phyloP scores from a whole-genome alignment of 2,888 invertebrate species.

The Lymantria dispar region DNA sequence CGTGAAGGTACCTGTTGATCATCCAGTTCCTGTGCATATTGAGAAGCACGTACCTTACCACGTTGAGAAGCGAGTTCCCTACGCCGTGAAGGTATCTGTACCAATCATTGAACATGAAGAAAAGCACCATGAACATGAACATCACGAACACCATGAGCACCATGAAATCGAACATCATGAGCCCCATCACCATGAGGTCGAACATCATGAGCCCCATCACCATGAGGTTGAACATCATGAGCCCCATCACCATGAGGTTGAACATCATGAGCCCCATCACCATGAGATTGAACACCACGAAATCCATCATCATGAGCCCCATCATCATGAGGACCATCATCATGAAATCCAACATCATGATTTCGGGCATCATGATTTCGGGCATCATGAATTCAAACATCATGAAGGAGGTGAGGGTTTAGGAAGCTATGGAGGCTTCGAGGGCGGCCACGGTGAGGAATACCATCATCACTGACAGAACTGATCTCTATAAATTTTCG shows the following conservation, averaged over 20 bases:
- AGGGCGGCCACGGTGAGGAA: constrained; percentile 41
- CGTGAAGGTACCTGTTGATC: constrained; percentile 84
- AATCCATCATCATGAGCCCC: too few relatives aligned
- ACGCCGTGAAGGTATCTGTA: constrained; percentile 87
- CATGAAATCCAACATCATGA: constrained; percentile 6
- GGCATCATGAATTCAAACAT: not conserved
- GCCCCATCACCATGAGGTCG: not conserved
- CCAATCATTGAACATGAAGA: constrained; percentile 79
- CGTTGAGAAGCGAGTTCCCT: constrained; percentile 86
- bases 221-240: not conserved
- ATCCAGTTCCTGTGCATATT: constrained; percentile 83
- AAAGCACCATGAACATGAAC: constrained; percentile 48
- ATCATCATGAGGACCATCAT: constrained; percentile 2
- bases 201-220: not conserved
- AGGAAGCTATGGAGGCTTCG: constrained; percentile 20
- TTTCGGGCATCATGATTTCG: not conserved
- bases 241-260: too few relatives aligned
- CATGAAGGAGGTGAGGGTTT: constrained; percentile 6
- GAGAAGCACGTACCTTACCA: constrained; percentile 86
- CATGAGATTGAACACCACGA: constrained; percentile 14
- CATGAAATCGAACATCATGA: not conserved
- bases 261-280: constrained; percentile 1
- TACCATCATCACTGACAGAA: constrained; percentile 72
- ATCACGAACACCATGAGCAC: constrained; percentile 40
- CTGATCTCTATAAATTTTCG: constrained; percentile 71